Evolutionary conservation across 2,797 vertebrate genomes (phyloP).

Genomic region (Smutsia temminckii): DNA sequence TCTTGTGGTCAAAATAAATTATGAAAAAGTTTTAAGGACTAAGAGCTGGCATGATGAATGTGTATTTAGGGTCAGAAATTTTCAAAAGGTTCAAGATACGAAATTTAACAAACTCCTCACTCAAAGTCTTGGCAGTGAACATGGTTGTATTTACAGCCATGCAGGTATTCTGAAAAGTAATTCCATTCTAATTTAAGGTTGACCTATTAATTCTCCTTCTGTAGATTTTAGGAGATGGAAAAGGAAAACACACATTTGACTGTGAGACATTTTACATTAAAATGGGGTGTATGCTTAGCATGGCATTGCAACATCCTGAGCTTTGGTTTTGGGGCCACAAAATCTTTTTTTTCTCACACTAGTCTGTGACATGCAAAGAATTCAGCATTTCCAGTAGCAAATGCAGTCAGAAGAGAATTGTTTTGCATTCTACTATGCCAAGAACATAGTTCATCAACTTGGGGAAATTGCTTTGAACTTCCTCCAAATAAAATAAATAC

Average conservation of each 20-base stretch:
- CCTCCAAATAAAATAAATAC: neutral
- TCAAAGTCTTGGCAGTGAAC: neutral
- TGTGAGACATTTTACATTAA: neutral
- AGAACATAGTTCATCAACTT: neutral
- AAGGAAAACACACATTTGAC: neutral
- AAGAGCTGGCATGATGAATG: neutral
- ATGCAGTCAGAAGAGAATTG: neutral
- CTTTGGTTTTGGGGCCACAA: neutral
- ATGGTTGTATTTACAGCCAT: neutral
- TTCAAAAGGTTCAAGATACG: neutral
- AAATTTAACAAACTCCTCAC: neutral
- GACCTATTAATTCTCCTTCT: neutral
- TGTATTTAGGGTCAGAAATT: neutral
- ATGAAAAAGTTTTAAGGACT: neutral
- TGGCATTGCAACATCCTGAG: neutral
- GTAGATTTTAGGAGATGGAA: neutral
- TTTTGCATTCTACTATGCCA: neutral
- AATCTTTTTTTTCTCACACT: neutral
- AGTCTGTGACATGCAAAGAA: neutral
- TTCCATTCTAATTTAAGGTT: neutral
- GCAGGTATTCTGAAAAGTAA: neutral
- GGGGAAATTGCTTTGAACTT: neutral
- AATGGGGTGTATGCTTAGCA: accelerated
- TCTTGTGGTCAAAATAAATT: neutral
- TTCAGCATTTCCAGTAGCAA: neutral